A percentile compares a stretch with the other conserved stretches of the same genome.
Evolutionary conservation across 2,797 vertebrate genomes (phyloP).

Genomic region (Miichthys miiuy): DNA sequence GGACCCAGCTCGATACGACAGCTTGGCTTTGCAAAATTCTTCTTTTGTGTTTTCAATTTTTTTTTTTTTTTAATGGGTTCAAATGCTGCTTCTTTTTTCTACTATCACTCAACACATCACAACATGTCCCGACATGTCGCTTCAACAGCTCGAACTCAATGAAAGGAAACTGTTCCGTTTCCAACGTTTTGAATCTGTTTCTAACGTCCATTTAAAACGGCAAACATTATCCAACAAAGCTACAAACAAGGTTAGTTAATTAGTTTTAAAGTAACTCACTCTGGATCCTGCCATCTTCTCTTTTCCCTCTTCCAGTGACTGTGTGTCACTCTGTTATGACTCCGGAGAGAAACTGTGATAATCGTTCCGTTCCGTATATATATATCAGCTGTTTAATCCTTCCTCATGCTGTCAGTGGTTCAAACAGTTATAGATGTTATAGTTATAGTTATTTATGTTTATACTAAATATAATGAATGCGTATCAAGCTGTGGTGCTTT

Average conservation of each 20-base stretch:
- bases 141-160: neutral
- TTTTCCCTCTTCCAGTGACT: constrained; percentile 35
- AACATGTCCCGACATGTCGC: constrained; percentile 58
- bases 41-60: no score
- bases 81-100: no score
- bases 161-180: neutral
- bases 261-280: constrained; percentile 62
- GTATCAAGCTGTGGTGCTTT: fast-evolving
- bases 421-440: no score
- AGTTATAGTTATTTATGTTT: no score
- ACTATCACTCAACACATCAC: no score
- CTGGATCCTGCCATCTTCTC: constrained; percentile 79
- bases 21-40: no score
- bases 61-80: no score
- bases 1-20: no score
- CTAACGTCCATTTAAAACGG: neutral
- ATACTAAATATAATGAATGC: neutral
- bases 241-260: fast-evolving
- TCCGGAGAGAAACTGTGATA: constrained; percentile 72
- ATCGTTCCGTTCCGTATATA: neutral
- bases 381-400: no score
- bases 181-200: neutral
- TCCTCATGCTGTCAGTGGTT: no score
- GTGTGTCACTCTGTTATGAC: constrained; percentile 76
- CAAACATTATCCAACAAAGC: fast-evolving